Evolutionary conservation across 2,888 invertebrate species (phyloP), one percentile per base, ranked within the genome.

Genomic region (Iselma pallidipennis): DNA sequence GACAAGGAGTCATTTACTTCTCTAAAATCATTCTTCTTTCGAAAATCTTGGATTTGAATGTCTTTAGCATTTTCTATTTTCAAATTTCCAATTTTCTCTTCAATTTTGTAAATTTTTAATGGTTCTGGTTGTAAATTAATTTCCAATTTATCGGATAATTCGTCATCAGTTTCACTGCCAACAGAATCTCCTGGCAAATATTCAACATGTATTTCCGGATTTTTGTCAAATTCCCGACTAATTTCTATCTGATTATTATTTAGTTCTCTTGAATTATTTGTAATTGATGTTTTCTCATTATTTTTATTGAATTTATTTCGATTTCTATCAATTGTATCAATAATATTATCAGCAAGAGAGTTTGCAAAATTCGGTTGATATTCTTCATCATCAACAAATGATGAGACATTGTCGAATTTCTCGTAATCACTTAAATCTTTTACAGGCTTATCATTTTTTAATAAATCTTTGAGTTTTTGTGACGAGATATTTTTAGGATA

Each of bases 301-400:
- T 53, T 66, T 72, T 50, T 53, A 23, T 19, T 19, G 10, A 16
- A 29, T 29, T 29, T 14, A 33, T 68, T 66, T 49, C 71, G 71
- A 59, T 71, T 66, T 55, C 70, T 68, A 66, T 72, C 74, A 55
- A 75, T 76, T 4, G 77, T 74, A 45, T 70, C 70, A 68, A 77
- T 72, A 16, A 77, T 77, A 55, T 75, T 74, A 51, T 76, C 76
- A 12, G 76, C 77, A 29, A 75, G 68, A 14, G 70, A 67, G 49
- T 71, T 71, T 7, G 76, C 73, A 59, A 71, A 64, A 57, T 71
- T 72, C 5, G 67, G 57, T 28, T 62, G 52, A 55, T 62, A 67
- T 28, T 60, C 57, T 2, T 25, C 53, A 16, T 57, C 55, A 23
- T 28, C 26, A 28, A 28, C 42, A 9, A 33, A 10, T 19, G 49